phyloP scores from a whole-genome alignment of 1,140 invertebrate species.

The Leptonema lineaticorne region DNA sequence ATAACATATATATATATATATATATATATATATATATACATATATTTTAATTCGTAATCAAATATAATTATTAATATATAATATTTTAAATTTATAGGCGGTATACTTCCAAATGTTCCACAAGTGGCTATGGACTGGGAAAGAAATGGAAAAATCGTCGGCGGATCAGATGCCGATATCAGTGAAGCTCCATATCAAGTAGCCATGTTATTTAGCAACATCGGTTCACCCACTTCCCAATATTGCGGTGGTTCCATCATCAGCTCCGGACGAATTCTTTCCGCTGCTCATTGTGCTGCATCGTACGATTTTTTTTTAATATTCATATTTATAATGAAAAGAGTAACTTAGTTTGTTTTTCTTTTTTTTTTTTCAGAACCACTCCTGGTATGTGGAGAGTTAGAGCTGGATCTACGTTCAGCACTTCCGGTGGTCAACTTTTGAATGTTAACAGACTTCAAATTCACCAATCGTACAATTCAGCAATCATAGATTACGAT shows the following conservation, averaged over 20 bases:
- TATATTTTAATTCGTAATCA: too few species aligned
- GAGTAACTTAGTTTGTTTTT: too few species aligned
- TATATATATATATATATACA: conserved; percentile 7
- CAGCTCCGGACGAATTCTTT: background rate
- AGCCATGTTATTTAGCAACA: conserved; percentile 16
- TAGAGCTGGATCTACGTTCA: conserved; percentile 14
- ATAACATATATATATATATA: background rate
- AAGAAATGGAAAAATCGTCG: background rate
- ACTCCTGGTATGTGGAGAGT: background rate
- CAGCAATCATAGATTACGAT: conserved; percentile 21
- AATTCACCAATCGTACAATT: background rate
- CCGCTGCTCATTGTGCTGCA: background rate
- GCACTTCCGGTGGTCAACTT: conserved; percentile 11
- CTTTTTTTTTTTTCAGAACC: background rate
- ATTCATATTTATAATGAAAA: too few species aligned
- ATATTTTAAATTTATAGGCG: too few species aligned
- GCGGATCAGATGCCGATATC: background rate
- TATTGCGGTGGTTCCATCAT: background rate
- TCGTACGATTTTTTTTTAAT: conserved; percentile 1
- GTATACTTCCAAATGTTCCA: background rate
- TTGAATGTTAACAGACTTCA: background rate
- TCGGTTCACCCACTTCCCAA: background rate
- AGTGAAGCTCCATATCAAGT: background rate
- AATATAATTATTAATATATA: background rate
- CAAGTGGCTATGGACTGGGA: conserved; percentile 18